Evolutionary conservation across 2,113 vertebrate species (phyloP).

Genomic region (Syrrhaptes paradoxus): DNA sequence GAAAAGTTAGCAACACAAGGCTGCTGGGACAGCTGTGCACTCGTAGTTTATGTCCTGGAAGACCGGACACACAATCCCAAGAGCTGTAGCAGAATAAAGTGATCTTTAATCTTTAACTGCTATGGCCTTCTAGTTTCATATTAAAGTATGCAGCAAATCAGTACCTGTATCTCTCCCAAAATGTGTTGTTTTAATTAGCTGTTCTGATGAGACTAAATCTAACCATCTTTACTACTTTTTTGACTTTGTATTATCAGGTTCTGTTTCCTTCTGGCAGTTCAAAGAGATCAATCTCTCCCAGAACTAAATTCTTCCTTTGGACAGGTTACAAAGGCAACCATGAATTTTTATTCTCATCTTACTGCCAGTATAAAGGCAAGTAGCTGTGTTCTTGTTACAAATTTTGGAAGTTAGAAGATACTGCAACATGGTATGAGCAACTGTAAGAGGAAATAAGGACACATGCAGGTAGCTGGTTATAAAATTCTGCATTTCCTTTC

Average conservation of each 20-base stretch:
- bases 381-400: neutral
- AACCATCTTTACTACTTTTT: neutral
- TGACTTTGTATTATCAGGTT: neutral
- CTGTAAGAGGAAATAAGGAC: neutral
- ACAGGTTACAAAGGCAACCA: neutral
- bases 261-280: neutral
- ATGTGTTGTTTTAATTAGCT: neutral
- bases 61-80: neutral
- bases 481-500: constrained; percentile 6
- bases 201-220: neutral
- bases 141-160: neutral
- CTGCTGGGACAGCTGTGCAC: neutral
- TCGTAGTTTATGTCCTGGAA: neutral
- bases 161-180: neutral
- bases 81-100: neutral
- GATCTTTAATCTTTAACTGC: neutral
- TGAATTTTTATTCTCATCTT: neutral
- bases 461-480: neutral
- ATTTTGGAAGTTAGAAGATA: neutral
- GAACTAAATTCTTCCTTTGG: neutral
- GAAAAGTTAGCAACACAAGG: neutral
- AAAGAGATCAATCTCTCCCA: neutral
- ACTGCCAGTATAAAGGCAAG: neutral
- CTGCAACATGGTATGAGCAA: neutral
- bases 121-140: neutral